These are phyloP conservation scores for Sanderia malayensis DNA, from an alignment of 30 jellyfish, hydroid and myxozoan species.

Conservation along the genomic window DNA sequence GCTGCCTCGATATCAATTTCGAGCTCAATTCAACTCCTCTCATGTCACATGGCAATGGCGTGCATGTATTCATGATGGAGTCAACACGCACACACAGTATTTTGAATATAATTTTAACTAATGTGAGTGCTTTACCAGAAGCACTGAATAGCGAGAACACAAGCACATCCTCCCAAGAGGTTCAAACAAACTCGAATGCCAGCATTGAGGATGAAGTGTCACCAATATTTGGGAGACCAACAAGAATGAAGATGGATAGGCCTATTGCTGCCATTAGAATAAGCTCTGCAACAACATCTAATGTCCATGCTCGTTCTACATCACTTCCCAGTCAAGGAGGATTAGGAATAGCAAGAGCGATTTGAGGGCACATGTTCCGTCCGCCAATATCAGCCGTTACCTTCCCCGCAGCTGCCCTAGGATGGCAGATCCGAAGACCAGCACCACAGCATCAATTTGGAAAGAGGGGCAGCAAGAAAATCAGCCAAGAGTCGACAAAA, in stretches of 20 bases:
- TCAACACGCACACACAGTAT: conserved; percentile 1
- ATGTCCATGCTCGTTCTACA: background rate
- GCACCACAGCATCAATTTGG: background rate
- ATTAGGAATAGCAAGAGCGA: background rate
- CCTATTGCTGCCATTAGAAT: background rate
- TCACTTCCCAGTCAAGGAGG: conserved; percentile 1
- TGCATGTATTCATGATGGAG: background rate
- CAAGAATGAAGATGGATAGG: background rate
- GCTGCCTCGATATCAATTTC: background rate
- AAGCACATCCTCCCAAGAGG: background rate
- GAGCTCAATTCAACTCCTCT: no score
- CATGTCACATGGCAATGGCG: background rate
- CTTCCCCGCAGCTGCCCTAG: background rate
- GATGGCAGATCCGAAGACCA: background rate
- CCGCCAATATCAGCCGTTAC: background rate
- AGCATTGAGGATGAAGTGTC: conserved; percentile 2
- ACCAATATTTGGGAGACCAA: background rate
- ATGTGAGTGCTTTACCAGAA: background rate
- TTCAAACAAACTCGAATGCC: background rate
- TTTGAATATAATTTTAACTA: background rate
- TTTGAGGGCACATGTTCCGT: background rate
- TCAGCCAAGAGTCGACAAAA: background rate
- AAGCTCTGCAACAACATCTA: background rate
- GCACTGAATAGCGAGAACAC: background rate
- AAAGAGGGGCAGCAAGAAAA: background rate